Conservation (phyloP, 2,113 vertebrate species). For the Laterallus jamaicensis region DNA sequence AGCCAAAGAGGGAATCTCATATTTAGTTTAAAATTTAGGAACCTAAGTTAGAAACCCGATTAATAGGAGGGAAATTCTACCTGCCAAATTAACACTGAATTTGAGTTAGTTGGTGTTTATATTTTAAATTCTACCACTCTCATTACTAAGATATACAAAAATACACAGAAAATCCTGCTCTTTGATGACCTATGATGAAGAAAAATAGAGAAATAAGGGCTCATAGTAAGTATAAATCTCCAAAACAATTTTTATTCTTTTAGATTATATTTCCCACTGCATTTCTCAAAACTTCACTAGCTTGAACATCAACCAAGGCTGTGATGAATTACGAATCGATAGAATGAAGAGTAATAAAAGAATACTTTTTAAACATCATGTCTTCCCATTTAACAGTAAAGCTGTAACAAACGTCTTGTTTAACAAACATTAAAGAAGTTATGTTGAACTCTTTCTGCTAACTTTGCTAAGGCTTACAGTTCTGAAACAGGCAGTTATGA, state of each 20-base stretch:
- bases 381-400: background rate
- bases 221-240: background rate
- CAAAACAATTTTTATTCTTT: background rate
- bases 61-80: background rate
- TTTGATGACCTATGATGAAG: background rate
- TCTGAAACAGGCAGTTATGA: background rate
- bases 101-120: background rate
- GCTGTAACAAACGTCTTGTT: background rate
- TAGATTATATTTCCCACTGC: background rate
- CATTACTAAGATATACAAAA: background rate
- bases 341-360: background rate
- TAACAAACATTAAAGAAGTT: background rate
- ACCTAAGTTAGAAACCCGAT: background rate
- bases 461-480: background rate
- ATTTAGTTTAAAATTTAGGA: background rate
- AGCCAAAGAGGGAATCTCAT: background rate
- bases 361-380: background rate
- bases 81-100: background rate
- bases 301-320: fast-evolving
- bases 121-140: background rate
- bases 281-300: background rate
- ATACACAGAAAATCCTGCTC: background rate
- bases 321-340: background rate
- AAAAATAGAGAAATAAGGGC: background rate
- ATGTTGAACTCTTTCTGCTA: background rate